A percentile compares a stretch with the other conserved stretches of the same genome.
Evolutionary conservation across 2,888 invertebrate species (phyloP).

Genomic region (Empis stercorea): DNA sequence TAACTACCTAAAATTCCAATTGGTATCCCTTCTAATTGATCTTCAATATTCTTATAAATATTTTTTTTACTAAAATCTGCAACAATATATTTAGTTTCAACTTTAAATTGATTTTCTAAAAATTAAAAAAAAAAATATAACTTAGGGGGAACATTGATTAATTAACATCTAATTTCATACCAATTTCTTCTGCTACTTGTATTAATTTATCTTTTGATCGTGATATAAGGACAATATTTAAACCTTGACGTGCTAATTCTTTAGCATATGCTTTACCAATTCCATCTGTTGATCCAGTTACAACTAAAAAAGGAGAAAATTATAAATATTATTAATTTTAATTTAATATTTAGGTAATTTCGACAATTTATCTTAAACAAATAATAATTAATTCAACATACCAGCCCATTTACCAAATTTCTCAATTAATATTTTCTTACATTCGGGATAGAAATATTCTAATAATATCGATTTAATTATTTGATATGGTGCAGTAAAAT

Average conservation of each 20-base stretch:
- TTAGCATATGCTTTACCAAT: constrained; percentile 76
- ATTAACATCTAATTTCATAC: constrained; percentile 39
- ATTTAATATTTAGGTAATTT: no score
- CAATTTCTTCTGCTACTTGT: constrained; percentile 55
- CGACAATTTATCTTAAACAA: no score
- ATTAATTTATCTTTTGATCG: constrained; percentile 56
- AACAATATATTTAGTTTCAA: constrained; percentile 55
- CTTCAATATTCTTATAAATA: constrained; percentile 54
- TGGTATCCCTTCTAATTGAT: constrained; percentile 54
- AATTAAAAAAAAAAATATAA: constrained; percentile 5
- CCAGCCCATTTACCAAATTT: constrained; percentile 76
- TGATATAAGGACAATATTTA: constrained; percentile 70
- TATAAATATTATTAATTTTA: neutral
- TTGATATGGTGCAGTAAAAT: constrained; percentile 45
- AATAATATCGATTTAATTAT: constrained; percentile 43
- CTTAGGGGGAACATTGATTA: neutral
- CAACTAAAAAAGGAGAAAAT: constrained; percentile 48
- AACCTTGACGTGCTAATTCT: constrained; percentile 58
- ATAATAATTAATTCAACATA: no score
- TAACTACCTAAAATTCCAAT: constrained; percentile 68
- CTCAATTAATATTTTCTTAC: constrained; percentile 42
- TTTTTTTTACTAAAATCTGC: constrained; percentile 67
- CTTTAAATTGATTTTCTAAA: constrained; percentile 40
- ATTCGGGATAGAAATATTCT: constrained; percentile 43
- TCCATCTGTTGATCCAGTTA: constrained; percentile 82